These are phyloP conservation scores for Serinus canaria DNA, from an alignment of 2,113 vertebrate genomes.

Conservation along the genomic window DNA sequence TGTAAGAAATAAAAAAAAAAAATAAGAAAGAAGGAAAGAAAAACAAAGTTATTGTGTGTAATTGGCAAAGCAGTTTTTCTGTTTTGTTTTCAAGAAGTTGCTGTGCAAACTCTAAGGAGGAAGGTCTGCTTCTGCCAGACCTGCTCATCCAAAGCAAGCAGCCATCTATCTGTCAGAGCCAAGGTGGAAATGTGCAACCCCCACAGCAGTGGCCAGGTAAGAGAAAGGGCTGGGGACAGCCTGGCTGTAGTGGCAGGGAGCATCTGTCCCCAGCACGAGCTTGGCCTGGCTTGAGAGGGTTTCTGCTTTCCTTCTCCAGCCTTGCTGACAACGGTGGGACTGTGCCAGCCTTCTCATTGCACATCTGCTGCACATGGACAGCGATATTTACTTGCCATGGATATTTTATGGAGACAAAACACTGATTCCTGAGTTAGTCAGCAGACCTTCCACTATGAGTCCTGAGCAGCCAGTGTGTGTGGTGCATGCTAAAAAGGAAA, in stretches of 20 bases:
- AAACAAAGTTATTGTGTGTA: not conserved
- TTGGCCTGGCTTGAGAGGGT: not conserved
- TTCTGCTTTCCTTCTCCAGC: not conserved
- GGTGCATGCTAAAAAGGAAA: not conserved
- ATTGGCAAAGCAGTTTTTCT: constrained; percentile 3
- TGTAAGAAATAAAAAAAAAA: not conserved
- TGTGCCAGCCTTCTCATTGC: not conserved
- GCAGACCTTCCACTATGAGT: not conserved
- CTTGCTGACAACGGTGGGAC: not conserved
- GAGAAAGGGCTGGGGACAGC: not conserved
- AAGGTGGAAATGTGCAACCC: not conserved
- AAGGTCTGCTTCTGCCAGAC: not conserved
- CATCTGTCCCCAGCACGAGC: not conserved
- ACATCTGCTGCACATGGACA: not conserved
- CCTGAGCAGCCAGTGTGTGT: not conserved
- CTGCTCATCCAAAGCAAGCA: not conserved
- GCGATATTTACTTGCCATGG: not conserved
- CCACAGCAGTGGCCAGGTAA: not conserved
- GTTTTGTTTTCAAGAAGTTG: not conserved
- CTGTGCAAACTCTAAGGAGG: not conserved
- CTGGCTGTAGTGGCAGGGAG: not conserved
- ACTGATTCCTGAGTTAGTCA: not conserved
- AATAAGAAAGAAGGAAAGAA: not conserved
- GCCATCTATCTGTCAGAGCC: not conserved
- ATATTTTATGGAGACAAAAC: not conserved